Evolutionary conservation across 2,888 invertebrate species (phyloP).

Genomic region (Eumerus sabulonum): DNA sequence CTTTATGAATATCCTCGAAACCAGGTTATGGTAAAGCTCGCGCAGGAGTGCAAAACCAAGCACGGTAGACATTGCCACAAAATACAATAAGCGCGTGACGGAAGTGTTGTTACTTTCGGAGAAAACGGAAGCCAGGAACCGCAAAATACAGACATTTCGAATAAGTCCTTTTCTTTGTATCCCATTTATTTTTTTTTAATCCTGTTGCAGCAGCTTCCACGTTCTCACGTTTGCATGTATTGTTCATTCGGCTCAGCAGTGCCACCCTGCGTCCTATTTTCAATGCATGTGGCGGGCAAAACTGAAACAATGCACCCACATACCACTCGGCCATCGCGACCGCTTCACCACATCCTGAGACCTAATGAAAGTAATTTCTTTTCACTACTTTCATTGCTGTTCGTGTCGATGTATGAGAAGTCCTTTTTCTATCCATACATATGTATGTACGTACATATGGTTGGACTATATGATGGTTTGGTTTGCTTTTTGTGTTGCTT

Average conservation of each 20-base stretch:
- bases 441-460: too few relatives aligned
- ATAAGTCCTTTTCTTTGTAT: not conserved
- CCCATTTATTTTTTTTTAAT: conserved; percentile 4
- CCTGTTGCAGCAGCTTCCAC: not conserved
- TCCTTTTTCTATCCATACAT: too few relatives aligned
- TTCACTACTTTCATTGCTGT: conserved; percentile 37
- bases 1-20: not conserved
- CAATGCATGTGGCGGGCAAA: conserved; percentile 28
- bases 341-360: not conserved
- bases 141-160: conserved; percentile 29
- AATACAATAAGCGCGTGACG: conserved; percentile 26
- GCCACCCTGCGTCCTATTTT: conserved; percentile 14
- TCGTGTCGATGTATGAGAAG: conserved; percentile 1
- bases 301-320: conserved; percentile 35
- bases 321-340: not conserved
- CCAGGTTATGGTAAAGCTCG: not conserved
- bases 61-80: conserved; percentile 8
- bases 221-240: too few relatives aligned
- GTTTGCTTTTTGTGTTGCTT: conserved; percentile 72
- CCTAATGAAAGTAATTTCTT: conserved; percentile 53
- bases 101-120: conserved; percentile 27
- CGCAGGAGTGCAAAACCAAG: not conserved
- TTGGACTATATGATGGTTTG: too few relatives aligned
- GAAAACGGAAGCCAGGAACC: conserved; percentile 30
- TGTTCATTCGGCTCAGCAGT: not conserved